Conservation (phyloP, 2,113 vertebrate genomes). For the Tragelaphus imberbis region DNA sequence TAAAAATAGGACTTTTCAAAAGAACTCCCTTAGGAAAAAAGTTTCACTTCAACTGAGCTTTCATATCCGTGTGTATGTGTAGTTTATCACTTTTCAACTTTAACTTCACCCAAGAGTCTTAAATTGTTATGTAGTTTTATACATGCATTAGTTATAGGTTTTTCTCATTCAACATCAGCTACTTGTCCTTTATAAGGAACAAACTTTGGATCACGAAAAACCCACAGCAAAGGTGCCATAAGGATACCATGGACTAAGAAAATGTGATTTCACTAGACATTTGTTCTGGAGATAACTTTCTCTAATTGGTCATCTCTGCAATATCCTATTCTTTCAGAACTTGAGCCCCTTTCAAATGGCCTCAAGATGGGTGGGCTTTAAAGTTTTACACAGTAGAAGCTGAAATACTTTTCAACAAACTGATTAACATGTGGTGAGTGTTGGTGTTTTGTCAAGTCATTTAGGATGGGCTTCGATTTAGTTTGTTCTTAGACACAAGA, state of each 20-base stretch:
- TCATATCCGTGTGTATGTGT: background rate
- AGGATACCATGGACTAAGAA: background rate
- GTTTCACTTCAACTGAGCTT: background rate
- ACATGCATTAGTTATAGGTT: background rate
- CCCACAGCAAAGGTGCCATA: background rate
- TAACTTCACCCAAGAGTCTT: background rate
- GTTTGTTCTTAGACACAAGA: background rate
- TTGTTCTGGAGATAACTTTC: slow-evolving; percentile 43
- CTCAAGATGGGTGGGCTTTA: background rate
- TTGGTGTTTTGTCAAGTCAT: background rate
- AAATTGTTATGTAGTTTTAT: background rate
- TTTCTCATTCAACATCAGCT: background rate
- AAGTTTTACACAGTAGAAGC: background rate
- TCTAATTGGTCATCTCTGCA: slow-evolving; percentile 44
- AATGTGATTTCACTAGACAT: slow-evolving; percentile 9
- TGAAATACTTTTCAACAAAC: background rate
- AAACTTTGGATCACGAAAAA: slow-evolving; percentile 30
- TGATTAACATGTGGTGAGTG: background rate
- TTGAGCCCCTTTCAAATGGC: slow-evolving; percentile 17
- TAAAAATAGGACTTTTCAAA: slow-evolving; percentile 33
- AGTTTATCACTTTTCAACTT: background rate
- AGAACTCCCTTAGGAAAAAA: background rate
- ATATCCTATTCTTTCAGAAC: slow-evolving; percentile 41
- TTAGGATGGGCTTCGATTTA: background rate
- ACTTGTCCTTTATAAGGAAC: background rate